phyloP scores from a whole-genome alignment of 1,140 invertebrate species.

The Adoxophyes honmai region DNA sequence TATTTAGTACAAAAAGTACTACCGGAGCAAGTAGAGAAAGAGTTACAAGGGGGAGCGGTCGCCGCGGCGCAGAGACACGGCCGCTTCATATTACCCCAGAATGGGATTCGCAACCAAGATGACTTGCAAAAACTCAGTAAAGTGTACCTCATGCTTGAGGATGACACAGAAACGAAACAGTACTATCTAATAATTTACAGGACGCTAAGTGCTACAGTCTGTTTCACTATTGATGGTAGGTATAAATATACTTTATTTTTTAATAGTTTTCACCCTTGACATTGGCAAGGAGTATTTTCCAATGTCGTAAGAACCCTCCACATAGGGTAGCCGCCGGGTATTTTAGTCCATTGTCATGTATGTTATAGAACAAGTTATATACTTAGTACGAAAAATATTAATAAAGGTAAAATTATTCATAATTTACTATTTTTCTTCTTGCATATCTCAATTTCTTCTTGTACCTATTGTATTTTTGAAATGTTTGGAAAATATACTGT shows the following conservation, averaged over 20 bases:
- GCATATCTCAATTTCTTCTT: no score
- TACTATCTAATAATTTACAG: constrained; percentile 89
- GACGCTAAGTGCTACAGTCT: constrained; percentile 87
- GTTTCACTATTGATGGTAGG: constrained; percentile 85
- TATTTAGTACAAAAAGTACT: constrained; percentile 87
- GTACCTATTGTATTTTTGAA: no score
- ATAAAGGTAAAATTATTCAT: no score
- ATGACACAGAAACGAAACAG: constrained; percentile 78
- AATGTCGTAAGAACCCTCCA: no score
- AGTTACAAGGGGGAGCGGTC: constrained; percentile 81
- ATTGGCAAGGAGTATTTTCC: no score
- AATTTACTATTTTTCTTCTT: no score
- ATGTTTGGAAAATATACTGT: no score
- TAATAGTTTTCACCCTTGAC: no score
- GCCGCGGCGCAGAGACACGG: constrained; percentile 63
- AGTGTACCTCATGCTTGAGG: constrained; percentile 81
- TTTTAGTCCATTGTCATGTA: no score
- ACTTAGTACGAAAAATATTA: no score
- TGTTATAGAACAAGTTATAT: no score
- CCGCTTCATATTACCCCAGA: constrained; percentile 58
- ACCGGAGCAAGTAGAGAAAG: constrained; percentile 85
- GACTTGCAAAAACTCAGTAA: constrained; percentile 84
- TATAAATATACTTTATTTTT: constrained; percentile 27
- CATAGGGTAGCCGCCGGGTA: no score
- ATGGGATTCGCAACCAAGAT: constrained; percentile 77